Base-by-base conservation (phyloP, 2,888 invertebrate species). In the Exocentrus adspersus region DNA sequence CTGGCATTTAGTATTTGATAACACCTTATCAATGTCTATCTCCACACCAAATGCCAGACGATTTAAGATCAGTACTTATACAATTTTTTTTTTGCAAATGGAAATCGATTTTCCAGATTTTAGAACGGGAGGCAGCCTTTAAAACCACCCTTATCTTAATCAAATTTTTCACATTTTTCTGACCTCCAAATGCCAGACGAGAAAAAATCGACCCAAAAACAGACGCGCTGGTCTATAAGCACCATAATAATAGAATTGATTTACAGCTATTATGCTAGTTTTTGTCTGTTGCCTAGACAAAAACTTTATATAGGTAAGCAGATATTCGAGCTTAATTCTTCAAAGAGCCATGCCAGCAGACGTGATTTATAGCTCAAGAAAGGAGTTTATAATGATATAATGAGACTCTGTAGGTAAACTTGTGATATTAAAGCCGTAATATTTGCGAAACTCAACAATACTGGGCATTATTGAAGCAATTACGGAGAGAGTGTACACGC, bases 341-440 rank as follows among this genome's bases (percentile, higher is more conserved):
- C 12, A 30, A 57, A 54, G 14, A 21, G 48, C 37, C 61, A 7
- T 54, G 61, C 48, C 61, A 48, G 61, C 24, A 24, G n/a, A 24
- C 41, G 54, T 61, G 48, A 61, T 61, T 61, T 61, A 61, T 61
- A 1, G 45, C 14, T 19, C 21, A 41, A 48, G 48, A 41, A 46
- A 61, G 54, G 41, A 61, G 54, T 61, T 61, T 61, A 37, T 37
- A 61, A 61, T 54, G 54, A 48, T 61, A 53, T 60, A 60, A 60
- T 54, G 48, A 46, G 53, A 16, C 24, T 42, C 60, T 60, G 52
- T 61, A 64, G 64, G 64, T 64, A 56, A 64, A 64, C 64, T 28
- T 64, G 64, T 60, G 60, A 60, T 60, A 60, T 64, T 64, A 60
- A 54, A 37, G 60, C 54, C 45, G 41, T 61, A 54, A 54, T 54